phyloP scores from a whole-genome alignment of 1,140 invertebrate genomes.

The Cardiocondyla obscurior region DNA sequence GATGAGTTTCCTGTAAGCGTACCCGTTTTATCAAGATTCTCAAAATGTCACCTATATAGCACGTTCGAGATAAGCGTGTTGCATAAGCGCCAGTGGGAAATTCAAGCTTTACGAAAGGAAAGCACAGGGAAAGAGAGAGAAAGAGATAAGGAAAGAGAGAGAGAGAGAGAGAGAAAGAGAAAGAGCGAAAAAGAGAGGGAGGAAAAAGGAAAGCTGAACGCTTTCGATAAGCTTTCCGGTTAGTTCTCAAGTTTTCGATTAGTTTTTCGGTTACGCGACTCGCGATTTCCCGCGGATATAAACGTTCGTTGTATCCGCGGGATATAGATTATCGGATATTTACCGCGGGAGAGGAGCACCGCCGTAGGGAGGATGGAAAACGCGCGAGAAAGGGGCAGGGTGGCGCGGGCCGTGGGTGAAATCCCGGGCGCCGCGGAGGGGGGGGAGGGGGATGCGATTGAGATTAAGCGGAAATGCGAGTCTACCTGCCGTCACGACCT shows the following conservation, averaged over 20 bases:
- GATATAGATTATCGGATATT: slow-evolving; percentile 58
- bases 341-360: slow-evolving; percentile 28
- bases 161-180: neutral
- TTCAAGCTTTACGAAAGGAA: slow-evolving; percentile 16
- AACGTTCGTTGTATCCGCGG: slow-evolving; percentile 54
- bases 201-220: slow-evolving; percentile 16
- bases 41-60: slow-evolving; percentile 28
- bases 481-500: slow-evolving; percentile 28
- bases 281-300: slow-evolving; percentile 55
- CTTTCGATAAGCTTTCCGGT: slow-evolving; percentile 57
- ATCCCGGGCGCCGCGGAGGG: slow-evolving; percentile 13
- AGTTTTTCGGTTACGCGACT: slow-evolving; percentile 56
- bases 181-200: neutral
- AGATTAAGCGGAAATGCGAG: slow-evolving; percentile 55
- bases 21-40: slow-evolving; percentile 46
- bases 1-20: neutral
- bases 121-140: neutral
- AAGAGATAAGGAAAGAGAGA: neutral
- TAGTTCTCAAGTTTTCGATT: slow-evolving; percentile 57
- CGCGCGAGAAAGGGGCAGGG: neutral
- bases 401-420: neutral
- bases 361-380: neutral
- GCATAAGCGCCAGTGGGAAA: slow-evolving; percentile 41
- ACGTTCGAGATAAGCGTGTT: slow-evolving; percentile 39
- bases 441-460: slow-evolving; percentile 50